A percentile compares a stretch with the other conserved stretches of the same genome.
Conservation (phyloP, 2,113 vertebrate genomes). For the Hemibagrus wyckioides region DNA sequence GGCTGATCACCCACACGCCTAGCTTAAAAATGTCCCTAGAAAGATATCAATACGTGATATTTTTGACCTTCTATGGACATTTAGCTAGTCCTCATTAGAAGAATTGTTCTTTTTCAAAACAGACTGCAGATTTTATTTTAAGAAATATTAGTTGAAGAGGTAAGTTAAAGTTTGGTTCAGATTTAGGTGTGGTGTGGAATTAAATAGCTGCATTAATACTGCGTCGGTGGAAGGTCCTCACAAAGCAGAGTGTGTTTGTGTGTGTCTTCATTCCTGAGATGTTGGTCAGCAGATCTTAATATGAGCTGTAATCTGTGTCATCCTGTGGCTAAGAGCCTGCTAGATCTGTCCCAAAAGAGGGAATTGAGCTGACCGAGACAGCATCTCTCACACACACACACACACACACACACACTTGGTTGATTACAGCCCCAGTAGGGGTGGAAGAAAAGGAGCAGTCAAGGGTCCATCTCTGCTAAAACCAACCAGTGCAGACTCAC, state of each 20-base stretch:
- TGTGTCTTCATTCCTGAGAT: not conserved
- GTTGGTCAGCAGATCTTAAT: conserved; percentile 21
- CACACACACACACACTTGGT: not conserved
- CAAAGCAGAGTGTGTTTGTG: not conserved
- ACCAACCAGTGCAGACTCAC: not conserved
- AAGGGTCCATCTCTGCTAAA: not conserved
- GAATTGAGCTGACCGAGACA: not conserved
- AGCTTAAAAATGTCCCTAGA: not conserved
- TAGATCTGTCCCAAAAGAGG: not conserved
- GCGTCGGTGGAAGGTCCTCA: not conserved
- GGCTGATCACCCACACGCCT: not conserved
- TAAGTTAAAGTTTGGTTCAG: not conserved
- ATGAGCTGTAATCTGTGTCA: not conserved
- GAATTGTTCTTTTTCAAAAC: not conserved
- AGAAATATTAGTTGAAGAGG: not conserved
- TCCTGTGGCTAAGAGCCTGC: not conserved
- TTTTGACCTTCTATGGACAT: not conserved
- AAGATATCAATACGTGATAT: not conserved
- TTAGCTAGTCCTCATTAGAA: not conserved
- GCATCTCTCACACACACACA: not conserved
- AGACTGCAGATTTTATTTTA: not conserved
- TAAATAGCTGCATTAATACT: not conserved
- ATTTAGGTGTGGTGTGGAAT: not conserved
- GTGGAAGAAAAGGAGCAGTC: not conserved
- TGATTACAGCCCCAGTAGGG: not conserved